Conservation (phyloP, 2,113 vertebrate genomes). For the Balaeniceps rex region DNA sequence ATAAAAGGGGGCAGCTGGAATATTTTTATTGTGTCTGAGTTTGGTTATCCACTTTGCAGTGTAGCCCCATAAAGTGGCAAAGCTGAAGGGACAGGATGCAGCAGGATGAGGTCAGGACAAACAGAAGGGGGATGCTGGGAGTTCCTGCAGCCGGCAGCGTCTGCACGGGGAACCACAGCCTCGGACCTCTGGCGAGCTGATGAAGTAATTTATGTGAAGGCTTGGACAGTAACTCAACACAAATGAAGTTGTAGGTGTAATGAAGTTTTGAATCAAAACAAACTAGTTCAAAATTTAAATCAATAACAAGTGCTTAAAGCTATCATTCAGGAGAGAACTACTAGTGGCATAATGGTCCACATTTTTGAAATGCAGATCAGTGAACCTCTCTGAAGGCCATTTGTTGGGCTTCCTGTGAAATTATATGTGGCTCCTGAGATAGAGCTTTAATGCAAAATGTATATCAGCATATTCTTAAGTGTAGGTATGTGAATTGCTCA, state of each 20-base stretch:
- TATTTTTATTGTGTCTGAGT: background rate
- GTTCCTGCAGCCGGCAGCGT: background rate
- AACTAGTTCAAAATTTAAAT: constrained; percentile 48
- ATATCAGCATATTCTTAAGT: constrained; percentile 35
- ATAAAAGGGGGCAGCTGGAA: background rate
- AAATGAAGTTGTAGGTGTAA: constrained; percentile 50
- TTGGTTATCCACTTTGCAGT: background rate
- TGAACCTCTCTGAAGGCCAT: constrained; percentile 8
- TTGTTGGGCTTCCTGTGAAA: constrained; percentile 15
- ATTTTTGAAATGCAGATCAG: constrained; percentile 39
- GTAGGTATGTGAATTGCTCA: background rate
- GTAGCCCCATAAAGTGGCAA: background rate
- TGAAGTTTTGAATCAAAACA: constrained; percentile 58
- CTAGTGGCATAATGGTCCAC: background rate
- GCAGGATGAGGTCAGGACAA: background rate
- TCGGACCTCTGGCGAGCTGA: background rate
- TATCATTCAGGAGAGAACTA: background rate
- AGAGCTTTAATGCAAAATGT: constrained; percentile 5
- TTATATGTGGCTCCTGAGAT: background rate
- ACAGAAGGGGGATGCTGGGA: background rate
- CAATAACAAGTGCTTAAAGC: constrained; percentile 23
- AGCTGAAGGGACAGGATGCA: background rate
- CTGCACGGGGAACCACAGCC: background rate
- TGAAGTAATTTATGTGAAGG: background rate
- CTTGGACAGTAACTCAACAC: constrained; percentile 26